A percentile compares a stretch with the other conserved stretches of the same genome.
Conservation (phyloP, 1,140 invertebrate genomes). For the Solenopsis invicta region DNA sequence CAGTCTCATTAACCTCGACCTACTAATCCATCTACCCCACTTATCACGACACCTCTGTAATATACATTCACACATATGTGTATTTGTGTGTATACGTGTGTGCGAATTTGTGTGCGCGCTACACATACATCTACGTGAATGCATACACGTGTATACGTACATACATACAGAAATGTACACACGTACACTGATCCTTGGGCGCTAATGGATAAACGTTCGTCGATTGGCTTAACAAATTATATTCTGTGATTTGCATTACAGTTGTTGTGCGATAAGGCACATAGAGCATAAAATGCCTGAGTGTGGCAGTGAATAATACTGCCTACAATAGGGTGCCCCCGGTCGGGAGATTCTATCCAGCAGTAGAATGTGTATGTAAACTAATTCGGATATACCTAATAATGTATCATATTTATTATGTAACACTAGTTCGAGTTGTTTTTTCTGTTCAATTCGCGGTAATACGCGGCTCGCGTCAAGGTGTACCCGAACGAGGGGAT, state of each 20-base stretch:
- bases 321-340: conserved; percentile 85
- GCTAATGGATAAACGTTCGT: conserved; percentile 78
- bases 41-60: conserved; percentile 55
- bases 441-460: conserved; percentile 75
- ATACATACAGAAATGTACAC: not conserved
- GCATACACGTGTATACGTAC: conserved; percentile 1
- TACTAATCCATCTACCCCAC: conserved; percentile 62
- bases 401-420: conserved; percentile 78
- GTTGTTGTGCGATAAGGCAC: conserved; percentile 86
- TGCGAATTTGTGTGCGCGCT: not conserved
- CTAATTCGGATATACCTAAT: conserved; percentile 86
- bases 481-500: conserved; percentile 67
- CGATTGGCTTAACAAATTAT: conserved; percentile 85
- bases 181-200: conserved; percentile 67
- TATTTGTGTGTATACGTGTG: not conserved
- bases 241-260: conserved; percentile 87
- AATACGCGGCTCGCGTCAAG: conserved; percentile 71
- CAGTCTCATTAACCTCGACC: conserved; percentile 63
- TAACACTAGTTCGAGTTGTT: conserved; percentile 74
- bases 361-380: conserved; percentile 86
- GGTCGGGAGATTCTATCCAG: conserved; percentile 86
- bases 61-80: not conserved
- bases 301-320: conserved; percentile 86
- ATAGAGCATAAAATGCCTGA: conserved; percentile 85
- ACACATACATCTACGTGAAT: not conserved